A percentile compares a stretch with the other conserved stretches of the same genome.
Evolutionary conservation across 2,888 invertebrate species (phyloP).

Genomic region (Meteorus cinctellus): DNA sequence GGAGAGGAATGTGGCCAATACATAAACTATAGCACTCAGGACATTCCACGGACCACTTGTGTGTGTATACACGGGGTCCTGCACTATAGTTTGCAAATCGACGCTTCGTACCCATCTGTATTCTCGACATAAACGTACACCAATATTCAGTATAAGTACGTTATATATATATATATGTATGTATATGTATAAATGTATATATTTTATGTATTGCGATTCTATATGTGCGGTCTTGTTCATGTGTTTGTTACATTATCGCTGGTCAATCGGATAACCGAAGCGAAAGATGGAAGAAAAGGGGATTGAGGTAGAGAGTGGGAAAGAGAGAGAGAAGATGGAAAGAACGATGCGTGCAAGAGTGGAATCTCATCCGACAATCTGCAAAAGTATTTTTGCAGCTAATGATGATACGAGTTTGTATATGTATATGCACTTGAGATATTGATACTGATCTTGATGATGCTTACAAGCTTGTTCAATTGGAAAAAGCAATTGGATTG

Average conservation of each 20-base stretch:
- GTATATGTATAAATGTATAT: neutral
- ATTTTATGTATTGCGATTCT: neutral
- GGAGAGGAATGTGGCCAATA: slow-evolving; percentile 72
- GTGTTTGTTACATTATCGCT: slow-evolving; percentile 48
- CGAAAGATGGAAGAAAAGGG: slow-evolving; percentile 33
- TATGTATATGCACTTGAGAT: neutral
- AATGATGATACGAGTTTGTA: slow-evolving; percentile 25
- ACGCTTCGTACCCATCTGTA: slow-evolving; percentile 39
- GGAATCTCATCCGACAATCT: slow-evolving; percentile 38
- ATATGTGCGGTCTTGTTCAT: slow-evolving; percentile 31
- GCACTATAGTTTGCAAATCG: slow-evolving; percentile 65
- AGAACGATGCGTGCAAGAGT: slow-evolving; percentile 1
- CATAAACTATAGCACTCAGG: slow-evolving; percentile 69
- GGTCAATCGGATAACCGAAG: slow-evolving; percentile 46
- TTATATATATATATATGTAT: neutral
- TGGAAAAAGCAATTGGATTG: slow-evolving; percentile 15
- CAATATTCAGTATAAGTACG: slow-evolving; percentile 9
- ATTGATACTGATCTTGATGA: slow-evolving; percentile 24
- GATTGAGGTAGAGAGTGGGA: neutral
- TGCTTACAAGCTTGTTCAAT: slow-evolving; percentile 12
- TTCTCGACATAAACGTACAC: slow-evolving; percentile 38
- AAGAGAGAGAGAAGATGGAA: neutral
- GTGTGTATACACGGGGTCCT: slow-evolving; percentile 34
- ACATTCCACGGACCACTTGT: slow-evolving; percentile 60
- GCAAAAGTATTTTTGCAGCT: slow-evolving; percentile 23